These are phyloP conservation scores for Pelmatolapia mariae DNA, from an alignment of 2,113 vertebrate genomes.

Conservation along the genomic window DNA sequence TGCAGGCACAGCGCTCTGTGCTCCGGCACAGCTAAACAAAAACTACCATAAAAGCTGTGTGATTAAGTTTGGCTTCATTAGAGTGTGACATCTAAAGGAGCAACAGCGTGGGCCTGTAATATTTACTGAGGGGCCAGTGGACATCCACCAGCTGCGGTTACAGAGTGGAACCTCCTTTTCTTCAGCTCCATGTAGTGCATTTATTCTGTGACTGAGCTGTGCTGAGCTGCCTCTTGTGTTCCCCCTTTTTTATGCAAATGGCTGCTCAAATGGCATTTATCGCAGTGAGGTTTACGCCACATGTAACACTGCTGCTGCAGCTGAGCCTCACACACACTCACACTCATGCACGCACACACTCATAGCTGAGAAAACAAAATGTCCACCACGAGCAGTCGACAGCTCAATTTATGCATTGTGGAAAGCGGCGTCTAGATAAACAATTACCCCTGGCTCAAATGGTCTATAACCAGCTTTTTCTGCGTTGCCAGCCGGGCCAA, in stretches of 20 bases:
- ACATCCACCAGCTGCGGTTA: not conserved
- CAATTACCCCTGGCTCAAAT: constrained; percentile 61
- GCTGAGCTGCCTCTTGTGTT: not conserved
- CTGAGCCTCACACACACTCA: not conserved
- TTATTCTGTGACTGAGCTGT: constrained; percentile 22
- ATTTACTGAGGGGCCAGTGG: not conserved
- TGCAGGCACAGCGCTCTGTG: not conserved
- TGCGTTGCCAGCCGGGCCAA: not conserved
- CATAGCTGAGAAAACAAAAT: constrained; percentile 58
- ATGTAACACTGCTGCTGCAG: constrained; percentile 2
- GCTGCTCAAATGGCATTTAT: constrained; percentile 63
- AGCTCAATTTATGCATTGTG: constrained; percentile 65
- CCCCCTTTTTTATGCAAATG: constrained; percentile 68
- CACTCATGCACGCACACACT: not conserved
- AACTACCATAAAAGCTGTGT: not conserved
- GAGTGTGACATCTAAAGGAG: not conserved
- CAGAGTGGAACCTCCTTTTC: not conserved
- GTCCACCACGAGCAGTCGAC: constrained; percentile 56
- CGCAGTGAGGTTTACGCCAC: constrained; percentile 32
- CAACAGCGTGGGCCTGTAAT: not conserved
- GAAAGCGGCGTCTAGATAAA: constrained; percentile 58
- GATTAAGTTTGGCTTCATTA: not conserved
- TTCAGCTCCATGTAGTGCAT: constrained; percentile 19
- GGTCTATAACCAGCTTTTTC: constrained; percentile 46
- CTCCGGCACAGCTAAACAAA: not conserved